phyloP scores from a whole-genome alignment of 2,113 vertebrate genomes.

The Callospermophilus lateralis region DNA sequence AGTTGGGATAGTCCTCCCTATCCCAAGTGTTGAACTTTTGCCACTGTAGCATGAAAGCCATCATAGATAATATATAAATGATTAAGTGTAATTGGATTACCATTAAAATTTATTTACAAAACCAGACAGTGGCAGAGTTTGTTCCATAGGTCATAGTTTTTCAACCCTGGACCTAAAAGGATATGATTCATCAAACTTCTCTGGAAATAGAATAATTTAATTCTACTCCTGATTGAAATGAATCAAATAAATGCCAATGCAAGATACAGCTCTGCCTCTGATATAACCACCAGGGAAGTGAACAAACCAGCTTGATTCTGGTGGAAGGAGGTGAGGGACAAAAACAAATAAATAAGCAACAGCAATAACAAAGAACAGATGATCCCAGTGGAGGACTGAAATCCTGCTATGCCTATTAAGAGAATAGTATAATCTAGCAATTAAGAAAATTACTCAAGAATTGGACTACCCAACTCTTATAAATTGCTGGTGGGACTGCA shows the following conservation, averaged over 20 bases:
- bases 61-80: background rate
- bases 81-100: background rate
- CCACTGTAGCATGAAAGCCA: background rate
- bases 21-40: background rate
- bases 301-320: background rate
- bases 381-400: background rate
- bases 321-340: background rate
- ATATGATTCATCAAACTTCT: background rate
- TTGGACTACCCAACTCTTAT: background rate
- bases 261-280: background rate
- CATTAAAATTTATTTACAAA: background rate
- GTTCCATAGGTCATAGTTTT: background rate
- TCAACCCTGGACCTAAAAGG: background rate
- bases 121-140: background rate
- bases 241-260: background rate
- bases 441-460: background rate
- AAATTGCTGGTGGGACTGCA: no score
- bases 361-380: background rate
- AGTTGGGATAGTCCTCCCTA: background rate
- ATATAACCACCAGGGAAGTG: background rate
- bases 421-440: background rate
- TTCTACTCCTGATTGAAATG: background rate
- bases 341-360: background rate
- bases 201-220: slow-evolving; percentile 17
- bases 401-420: background rate